Conservation (phyloP, 2,888 invertebrate genomes). For the Cosmorhoe ocellata region DNA sequence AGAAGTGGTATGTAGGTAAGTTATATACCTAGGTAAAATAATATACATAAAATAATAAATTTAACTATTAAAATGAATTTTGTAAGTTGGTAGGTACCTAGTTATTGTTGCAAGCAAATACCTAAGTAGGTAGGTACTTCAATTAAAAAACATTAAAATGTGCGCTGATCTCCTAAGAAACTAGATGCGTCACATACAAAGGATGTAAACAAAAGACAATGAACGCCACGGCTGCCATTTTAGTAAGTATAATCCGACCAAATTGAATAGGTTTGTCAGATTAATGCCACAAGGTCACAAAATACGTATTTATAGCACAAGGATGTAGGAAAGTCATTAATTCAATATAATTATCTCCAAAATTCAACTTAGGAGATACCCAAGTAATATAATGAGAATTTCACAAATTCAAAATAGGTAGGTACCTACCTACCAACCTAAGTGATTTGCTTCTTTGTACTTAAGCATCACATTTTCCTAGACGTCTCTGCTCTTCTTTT, state of each 20-base stretch:
- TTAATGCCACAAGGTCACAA: conserved; percentile 30
- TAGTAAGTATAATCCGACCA: conserved; percentile 58
- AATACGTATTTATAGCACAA: conserved; percentile 12
- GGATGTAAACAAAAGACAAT: conserved; percentile 41
- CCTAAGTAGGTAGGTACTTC: background rate
- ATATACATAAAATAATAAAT: no score
- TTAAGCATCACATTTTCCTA: no score
- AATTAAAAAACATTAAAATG: background rate
- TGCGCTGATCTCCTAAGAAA: conserved; percentile 12
- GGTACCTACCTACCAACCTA: background rate
- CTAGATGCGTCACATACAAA: conserved; percentile 40
- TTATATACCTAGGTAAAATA: no score
- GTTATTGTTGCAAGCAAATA: no score
- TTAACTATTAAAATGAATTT: no score
- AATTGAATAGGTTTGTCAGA: conserved; percentile 40
- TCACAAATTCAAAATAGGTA: background rate
- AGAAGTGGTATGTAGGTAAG: no score
- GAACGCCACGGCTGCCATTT: conserved; percentile 52
- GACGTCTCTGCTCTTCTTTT: no score
- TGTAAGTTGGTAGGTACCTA: no score
- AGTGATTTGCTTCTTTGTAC: no score
- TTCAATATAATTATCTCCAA: no score
- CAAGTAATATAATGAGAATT: no score
- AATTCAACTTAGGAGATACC: no score
- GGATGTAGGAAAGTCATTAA: background rate